Conservation (phyloP, 2,113 vertebrate species). For the Neopipo cinnamomea region DNA sequence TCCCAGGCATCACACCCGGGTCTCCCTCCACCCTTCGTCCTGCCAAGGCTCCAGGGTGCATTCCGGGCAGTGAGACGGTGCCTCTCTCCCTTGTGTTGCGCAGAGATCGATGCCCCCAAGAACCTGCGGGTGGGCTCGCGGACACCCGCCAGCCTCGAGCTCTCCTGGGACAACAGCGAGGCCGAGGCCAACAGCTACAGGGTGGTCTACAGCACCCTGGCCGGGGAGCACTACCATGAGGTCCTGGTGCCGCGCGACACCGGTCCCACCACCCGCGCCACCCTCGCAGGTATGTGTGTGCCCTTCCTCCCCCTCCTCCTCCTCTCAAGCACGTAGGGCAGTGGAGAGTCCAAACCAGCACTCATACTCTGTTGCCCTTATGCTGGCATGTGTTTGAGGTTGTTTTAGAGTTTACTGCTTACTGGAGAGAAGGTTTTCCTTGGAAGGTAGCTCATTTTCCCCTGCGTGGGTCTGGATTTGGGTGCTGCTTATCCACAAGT, state of each 20-base stretch:
- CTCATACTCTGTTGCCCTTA: accelerated
- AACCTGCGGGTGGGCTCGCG: constrained; percentile 86
- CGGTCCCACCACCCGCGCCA: constrained; percentile 84
- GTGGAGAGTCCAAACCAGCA: background rate
- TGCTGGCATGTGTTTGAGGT: background rate
- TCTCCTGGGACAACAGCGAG: constrained; percentile 97
- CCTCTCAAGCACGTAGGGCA: background rate
- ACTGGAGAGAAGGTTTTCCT: background rate
- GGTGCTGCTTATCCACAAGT: background rate
- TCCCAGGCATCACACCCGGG: background rate
- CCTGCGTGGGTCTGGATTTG: background rate
- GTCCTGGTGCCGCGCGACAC: constrained; percentile 79
- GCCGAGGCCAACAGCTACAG: constrained; percentile 88
- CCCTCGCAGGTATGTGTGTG: constrained; percentile 79
- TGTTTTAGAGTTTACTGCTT: background rate
- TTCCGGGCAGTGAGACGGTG: background rate
- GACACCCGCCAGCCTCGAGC: constrained; percentile 83
- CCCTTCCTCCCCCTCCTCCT: background rate
- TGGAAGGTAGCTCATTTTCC: background rate
- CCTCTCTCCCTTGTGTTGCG: constrained; percentile 75
- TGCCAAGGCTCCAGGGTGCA: accelerated
- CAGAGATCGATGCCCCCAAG: constrained; percentile 97
- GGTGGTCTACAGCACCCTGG: constrained; percentile 94
- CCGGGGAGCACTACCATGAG: constrained; percentile 93
- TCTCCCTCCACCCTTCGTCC: accelerated